These are phyloP conservation scores for Chrysopilus asiliformis DNA, from an alignment of 2,888 invertebrate genomes.

Conservation along the genomic window DNA sequence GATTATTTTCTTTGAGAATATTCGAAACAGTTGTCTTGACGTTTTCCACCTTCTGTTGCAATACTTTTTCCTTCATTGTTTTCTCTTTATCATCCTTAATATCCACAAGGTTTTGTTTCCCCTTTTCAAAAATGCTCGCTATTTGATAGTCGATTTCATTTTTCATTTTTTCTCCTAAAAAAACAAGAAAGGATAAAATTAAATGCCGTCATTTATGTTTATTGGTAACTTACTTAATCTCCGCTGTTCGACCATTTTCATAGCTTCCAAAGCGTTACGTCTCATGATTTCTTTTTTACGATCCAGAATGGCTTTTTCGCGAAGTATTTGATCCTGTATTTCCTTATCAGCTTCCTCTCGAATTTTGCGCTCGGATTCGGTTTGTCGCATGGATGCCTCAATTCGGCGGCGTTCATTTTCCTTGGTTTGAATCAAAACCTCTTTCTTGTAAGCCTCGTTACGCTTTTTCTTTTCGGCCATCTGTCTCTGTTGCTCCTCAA, in stretches of 20 bases:
- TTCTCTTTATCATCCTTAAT: conserved; percentile 32
- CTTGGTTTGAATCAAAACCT: conserved; percentile 23
- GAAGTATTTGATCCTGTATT: conserved; percentile 26
- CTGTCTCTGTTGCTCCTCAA: conserved; percentile 28
- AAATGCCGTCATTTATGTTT: no score
- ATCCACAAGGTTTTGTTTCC: conserved; percentile 35
- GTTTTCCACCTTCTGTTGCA: no score
- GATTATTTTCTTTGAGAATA: conserved; percentile 35
- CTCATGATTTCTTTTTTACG: conserved; percentile 22
- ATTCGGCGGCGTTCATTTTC: conserved; percentile 21
- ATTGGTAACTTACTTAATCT: conserved; percentile 20
- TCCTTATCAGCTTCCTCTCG: conserved; percentile 24
- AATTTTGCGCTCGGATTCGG: conserved; percentile 18
- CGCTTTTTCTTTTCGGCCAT: conserved; percentile 23
- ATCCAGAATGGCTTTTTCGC: conserved; percentile 25
- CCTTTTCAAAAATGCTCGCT: conserved; percentile 35
- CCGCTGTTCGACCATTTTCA: conserved; percentile 25
- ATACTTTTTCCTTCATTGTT: conserved; percentile 26
- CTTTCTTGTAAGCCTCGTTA: conserved; percentile 24
- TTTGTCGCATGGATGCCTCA: conserved; percentile 17
- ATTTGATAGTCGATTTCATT: conserved; percentile 36
- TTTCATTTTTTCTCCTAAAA: conserved; percentile 22
- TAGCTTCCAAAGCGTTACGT: conserved; percentile 25
- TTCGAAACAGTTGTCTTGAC: no score
- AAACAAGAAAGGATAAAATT: no score